These are phyloP conservation scores for Nesoenas mayeri DNA, from an alignment of 2,113 vertebrate genomes.

Conservation along the genomic window DNA sequence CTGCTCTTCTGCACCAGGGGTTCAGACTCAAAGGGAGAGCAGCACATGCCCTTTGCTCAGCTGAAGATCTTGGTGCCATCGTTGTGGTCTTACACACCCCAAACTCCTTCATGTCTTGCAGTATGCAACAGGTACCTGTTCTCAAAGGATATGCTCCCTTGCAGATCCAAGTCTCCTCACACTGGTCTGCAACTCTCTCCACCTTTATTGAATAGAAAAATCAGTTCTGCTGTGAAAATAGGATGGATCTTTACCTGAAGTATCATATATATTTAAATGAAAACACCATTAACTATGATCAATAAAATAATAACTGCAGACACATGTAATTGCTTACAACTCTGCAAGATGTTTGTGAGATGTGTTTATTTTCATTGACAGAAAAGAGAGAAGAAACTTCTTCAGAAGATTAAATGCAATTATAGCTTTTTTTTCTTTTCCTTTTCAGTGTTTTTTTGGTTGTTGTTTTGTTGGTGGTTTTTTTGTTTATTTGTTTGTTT, in stretches of 20 bases:
- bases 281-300: neutral
- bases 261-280: neutral
- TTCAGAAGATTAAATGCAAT: neutral
- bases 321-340: neutral
- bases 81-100: fast-evolving
- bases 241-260: neutral
- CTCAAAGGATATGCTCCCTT: neutral
- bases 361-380: neutral
- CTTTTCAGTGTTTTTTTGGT: neutral
- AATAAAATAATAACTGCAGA: neutral
- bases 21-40: neutral
- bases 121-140: fast-evolving
- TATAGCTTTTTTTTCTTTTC: neutral
- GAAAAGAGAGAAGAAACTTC: neutral
- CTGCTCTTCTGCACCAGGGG: neutral
- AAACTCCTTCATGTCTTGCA: fast-evolving
- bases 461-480: too few relatives aligned
- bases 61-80: neutral
- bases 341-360: neutral
- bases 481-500: neutral
- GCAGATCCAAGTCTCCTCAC: neutral
- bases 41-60: neutral
- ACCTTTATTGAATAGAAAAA: neutral
- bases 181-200: neutral
- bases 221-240: neutral